Base-by-base conservation (phyloP, 2,888 invertebrate genomes). In the Andrena haemorrhoa region DNA sequence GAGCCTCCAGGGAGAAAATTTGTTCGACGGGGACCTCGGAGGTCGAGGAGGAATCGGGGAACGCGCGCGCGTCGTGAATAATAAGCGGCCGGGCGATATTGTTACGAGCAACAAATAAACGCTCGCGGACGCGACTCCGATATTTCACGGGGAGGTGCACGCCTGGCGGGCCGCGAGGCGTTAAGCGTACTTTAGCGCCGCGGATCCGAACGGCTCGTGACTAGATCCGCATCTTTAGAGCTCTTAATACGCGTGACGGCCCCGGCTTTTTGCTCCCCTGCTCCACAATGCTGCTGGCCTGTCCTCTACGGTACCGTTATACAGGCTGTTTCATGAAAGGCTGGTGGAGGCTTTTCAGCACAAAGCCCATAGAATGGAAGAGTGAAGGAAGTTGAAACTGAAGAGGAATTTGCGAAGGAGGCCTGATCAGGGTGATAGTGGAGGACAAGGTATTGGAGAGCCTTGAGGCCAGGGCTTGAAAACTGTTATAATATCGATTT, bases 91-190 rank as follows among this genome's bases (percentile, higher is more conserved):
- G 51, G 23, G 56, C 65, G 86, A 80, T 78, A 78, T 78, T 83
- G 68, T 86, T 83, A 72, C 86, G 79, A 76, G 80, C 77, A 61
- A 88, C 83, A 83, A 86, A 88, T 86, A 88, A 86, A 86, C 80
- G 68, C 75, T 85, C 35, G 64, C 74, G 60, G 51, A 33, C 65
- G 41, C 47, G 8, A 56, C 60, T 49, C 49, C 77, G 78, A 85
- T 78, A 81, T 83, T 79, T 84, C 81, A 75, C 51, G 41, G 4
- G 41, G 41, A 16, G n/a, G 0, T 58, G 64, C 51, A 23, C 35
- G 56, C 68, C n/a, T n/a, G 49, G 51, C 41, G 41, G 66, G 23
- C 58, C 20, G 41, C 16, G 63, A 66, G 71, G 72, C 65, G 74
- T 78, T 82, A 85, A 83, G 75, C 23, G 79, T 78, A 66, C 47